These are phyloP conservation scores for Limanda limanda DNA, from an alignment of 2,113 vertebrate species.

Conservation along the genomic window DNA sequence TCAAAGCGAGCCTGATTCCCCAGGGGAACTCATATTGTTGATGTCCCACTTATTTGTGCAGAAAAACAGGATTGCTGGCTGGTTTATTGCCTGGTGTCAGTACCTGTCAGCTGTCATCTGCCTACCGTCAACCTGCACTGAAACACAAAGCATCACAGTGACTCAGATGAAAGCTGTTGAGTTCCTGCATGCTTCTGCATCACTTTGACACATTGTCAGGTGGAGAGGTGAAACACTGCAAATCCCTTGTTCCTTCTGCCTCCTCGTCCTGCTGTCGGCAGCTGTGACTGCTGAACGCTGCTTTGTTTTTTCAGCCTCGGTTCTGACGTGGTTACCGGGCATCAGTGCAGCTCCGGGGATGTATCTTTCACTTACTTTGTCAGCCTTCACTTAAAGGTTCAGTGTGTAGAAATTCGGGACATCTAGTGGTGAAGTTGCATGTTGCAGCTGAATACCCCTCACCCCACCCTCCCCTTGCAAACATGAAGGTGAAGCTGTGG, in stretches of 20 bases:
- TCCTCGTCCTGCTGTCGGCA: constrained; percentile 37
- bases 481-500: no score
- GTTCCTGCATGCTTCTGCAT: constrained; percentile 29
- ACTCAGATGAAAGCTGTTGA: constrained; percentile 33
- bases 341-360: background rate
- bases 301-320: constrained; percentile 4
- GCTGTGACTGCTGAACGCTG: constrained; percentile 36
- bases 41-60: no score
- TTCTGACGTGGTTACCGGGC: background rate
- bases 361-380: background rate
- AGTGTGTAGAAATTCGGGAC: no score
- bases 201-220: constrained; percentile 55
- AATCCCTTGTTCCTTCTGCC: constrained; percentile 51
- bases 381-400: background rate
- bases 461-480: no score
- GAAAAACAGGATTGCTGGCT: constrained; percentile 1
- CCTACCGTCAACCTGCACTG: constrained; percentile 15
- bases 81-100: constrained; percentile 16
- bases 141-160: constrained; percentile 1
- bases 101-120: constrained; percentile 25
- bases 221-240: constrained; percentile 31
- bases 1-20: no score
- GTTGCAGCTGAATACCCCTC: no score
- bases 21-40: no score
- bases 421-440: no score